Percentiles rank a stretch among this genome's conserved stretches.
phyloP scores from a whole-genome alignment of 2,888 invertebrate species.

The Melanotus villosus region DNA sequence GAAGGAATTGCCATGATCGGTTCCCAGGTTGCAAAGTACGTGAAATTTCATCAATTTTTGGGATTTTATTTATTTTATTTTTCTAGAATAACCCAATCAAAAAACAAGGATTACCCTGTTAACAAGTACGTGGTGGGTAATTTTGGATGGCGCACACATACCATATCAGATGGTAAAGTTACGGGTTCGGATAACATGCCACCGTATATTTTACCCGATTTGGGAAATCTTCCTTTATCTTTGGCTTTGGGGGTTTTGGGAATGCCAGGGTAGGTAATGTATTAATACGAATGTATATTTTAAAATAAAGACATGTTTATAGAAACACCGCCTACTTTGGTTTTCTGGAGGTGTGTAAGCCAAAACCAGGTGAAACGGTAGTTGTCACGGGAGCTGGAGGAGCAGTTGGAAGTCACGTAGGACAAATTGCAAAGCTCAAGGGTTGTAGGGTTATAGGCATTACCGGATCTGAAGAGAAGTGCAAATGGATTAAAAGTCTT shows the following conservation, averaged over 20 bases:
- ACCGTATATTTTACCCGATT: slow-evolving; percentile 72
- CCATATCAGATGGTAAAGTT: slow-evolving; percentile 67
- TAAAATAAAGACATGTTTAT: slow-evolving; percentile 35
- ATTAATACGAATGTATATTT: background rate
- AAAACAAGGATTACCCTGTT: slow-evolving; percentile 75
- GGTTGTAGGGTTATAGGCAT: slow-evolving; percentile 81
- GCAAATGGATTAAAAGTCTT: slow-evolving; percentile 77
- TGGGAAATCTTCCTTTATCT: slow-evolving; percentile 74
- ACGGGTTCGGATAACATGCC: slow-evolving; percentile 73
- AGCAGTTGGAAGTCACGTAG: slow-evolving; percentile 83
- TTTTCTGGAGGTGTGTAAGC: slow-evolving; percentile 78
- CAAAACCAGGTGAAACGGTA: slow-evolving; percentile 80
- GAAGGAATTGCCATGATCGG: slow-evolving; percentile 79
- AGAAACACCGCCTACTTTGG: slow-evolving; percentile 85
- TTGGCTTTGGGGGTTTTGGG: slow-evolving; percentile 78
- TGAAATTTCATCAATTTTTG: background rate
- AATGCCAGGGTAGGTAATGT: slow-evolving; percentile 77
- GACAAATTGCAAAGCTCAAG: slow-evolving; percentile 83
- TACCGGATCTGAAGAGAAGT: slow-evolving; percentile 80
- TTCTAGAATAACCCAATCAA: slow-evolving; percentile 78
- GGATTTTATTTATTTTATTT: background rate
- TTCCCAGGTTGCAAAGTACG: slow-evolving; percentile 78
- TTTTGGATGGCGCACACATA: slow-evolving; percentile 80
- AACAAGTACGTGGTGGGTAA: slow-evolving; percentile 75
- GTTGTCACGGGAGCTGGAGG: slow-evolving; percentile 84